phyloP scores from a whole-genome alignment of 2,113 vertebrate species.

The Phrynosoma platyrhinos region DNA sequence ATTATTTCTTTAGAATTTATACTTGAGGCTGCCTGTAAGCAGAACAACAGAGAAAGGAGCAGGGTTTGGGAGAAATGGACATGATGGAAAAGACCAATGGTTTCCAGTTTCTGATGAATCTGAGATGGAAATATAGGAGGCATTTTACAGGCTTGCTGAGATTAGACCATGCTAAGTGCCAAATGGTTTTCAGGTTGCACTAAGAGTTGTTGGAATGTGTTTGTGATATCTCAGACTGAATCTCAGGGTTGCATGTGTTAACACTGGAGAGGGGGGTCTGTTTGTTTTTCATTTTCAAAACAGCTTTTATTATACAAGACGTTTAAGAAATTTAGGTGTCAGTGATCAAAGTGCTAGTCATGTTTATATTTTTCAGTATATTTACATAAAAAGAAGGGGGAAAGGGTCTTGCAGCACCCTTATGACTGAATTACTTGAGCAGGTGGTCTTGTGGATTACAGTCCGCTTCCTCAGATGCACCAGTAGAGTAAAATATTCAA shows the following conservation, averaged over 20 bases:
- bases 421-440: too few relatives aligned
- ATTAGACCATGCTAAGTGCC: not conserved
- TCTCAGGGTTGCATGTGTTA: not conserved
- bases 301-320: not conserved
- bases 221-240: not conserved
- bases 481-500: too few relatives aligned
- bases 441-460: too few relatives aligned
- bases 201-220: not conserved
- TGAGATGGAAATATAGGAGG: not conserved
- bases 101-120: not conserved
- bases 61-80: not conserved
- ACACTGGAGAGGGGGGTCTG: not conserved
- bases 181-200: not conserved
- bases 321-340: not conserved
- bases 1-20: too few relatives aligned
- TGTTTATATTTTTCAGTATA: not conserved
- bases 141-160: not conserved
- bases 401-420: too few relatives aligned
- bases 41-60: not conserved
- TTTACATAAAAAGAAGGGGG: not conserved
- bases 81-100: not conserved
- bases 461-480: too few relatives aligned
- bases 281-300: not conserved
- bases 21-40: too few relatives aligned
- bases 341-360: not conserved